Conservation (phyloP, 2,888 invertebrate species). For the Entomobrya proxima region DNA sequence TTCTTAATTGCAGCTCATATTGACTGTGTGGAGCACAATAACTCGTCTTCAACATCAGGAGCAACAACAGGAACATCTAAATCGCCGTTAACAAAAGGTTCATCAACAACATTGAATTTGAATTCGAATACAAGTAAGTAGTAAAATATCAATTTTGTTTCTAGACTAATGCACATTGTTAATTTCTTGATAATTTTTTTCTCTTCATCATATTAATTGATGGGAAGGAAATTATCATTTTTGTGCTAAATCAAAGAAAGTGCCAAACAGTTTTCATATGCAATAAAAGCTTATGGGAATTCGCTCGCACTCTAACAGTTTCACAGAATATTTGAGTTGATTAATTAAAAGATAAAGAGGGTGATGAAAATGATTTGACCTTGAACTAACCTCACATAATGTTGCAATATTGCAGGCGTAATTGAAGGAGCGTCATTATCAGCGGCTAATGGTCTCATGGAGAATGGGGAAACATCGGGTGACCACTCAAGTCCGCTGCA, state of each 20-base stretch:
- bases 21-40: constrained; percentile 72
- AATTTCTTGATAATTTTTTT: not conserved
- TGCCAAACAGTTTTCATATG: constrained; percentile 67
- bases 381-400: too few relatives aligned
- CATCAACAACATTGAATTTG: constrained; percentile 64
- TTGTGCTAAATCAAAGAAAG: constrained; percentile 64
- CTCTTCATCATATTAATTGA: constrained; percentile 10
- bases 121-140: constrained; percentile 60
- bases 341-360: too few relatives aligned
- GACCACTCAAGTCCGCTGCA: constrained; percentile 69
- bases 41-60: constrained; percentile 64
- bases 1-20: constrained; percentile 59
- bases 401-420: constrained; percentile 64
- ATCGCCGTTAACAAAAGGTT: constrained; percentile 67
- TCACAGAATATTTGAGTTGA: too few relatives aligned
- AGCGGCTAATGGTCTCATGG: constrained; percentile 73
- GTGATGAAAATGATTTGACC: too few relatives aligned
- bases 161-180: not conserved
- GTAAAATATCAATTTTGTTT: not conserved
- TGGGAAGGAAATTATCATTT: not conserved
- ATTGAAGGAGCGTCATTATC: constrained; percentile 68
- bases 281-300: constrained; percentile 54
- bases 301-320: constrained; percentile 64
- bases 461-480: constrained; percentile 68
- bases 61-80: constrained; percentile 57